Conservation (phyloP, 2,113 vertebrate genomes). For the Chiloscyllium plagiosum region DNA sequence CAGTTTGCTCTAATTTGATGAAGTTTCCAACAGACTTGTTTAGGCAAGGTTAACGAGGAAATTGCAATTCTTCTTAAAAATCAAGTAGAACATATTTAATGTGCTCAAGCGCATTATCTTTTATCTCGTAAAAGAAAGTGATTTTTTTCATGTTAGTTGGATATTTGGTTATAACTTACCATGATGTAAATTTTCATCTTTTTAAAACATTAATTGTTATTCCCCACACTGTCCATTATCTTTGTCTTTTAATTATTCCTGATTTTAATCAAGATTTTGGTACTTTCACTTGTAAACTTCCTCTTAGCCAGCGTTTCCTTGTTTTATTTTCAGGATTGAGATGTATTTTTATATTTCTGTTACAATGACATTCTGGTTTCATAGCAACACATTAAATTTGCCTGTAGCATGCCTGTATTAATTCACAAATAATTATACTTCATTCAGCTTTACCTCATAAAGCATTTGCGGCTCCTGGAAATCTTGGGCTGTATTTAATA, state of each 20-base stretch:
- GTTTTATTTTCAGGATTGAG: not conserved
- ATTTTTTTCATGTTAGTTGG: not conserved
- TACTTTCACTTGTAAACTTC: not conserved
- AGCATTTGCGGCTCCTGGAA: not conserved
- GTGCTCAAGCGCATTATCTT: no score
- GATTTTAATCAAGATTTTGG: not conserved
- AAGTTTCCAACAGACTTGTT: not conserved
- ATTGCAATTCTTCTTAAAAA: not conserved
- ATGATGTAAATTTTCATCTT: not conserved
- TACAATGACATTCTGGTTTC: not conserved
- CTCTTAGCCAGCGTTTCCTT: not conserved
- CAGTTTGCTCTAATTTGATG: not conserved
- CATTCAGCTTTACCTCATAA: not conserved
- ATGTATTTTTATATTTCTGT: not conserved
- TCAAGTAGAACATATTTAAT: not conserved
- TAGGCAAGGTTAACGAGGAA: not conserved
- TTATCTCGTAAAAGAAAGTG: not conserved
- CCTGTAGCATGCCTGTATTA: not conserved
- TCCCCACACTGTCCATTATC: not conserved
- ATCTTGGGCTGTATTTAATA: not conserved
- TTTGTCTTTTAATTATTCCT: not conserved
- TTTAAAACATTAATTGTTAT: not conserved
- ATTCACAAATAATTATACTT: constrained; percentile 25
- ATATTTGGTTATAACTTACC: not conserved
- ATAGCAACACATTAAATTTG: not conserved